Evolutionary conservation across 2,797 vertebrate genomes (phyloP).

Genomic region (Pyrrhura leucotis): DNA sequence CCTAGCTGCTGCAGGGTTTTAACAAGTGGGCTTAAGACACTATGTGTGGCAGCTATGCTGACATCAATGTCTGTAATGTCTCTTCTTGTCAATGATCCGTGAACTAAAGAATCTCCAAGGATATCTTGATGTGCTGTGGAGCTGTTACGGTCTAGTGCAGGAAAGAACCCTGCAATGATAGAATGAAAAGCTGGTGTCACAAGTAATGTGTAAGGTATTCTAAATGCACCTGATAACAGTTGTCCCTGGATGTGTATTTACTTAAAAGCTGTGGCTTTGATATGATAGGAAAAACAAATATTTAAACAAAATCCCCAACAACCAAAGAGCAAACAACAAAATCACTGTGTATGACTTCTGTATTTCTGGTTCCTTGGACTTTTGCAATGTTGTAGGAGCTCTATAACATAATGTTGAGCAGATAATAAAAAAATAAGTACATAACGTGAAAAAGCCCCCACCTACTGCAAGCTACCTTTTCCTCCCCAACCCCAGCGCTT

Average conservation of each 20-base stretch:
- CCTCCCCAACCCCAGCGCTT: neutral
- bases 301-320: neutral
- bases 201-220: neutral
- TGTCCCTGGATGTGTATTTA: neutral
- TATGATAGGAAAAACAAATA: neutral
- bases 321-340: neutral
- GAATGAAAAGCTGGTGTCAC: conserved; percentile 9
- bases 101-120: conserved; percentile 41
- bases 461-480: neutral
- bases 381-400: neutral
- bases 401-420: neutral
- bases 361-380: neutral
- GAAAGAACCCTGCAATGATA: neutral
- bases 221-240: neutral
- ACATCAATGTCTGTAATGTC: conserved; percentile 1
- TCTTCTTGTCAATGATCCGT: conserved; percentile 36
- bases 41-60: neutral
- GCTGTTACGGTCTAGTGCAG: conserved; percentile 2
- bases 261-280: neutral
- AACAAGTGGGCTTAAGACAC: conserved; percentile 35
- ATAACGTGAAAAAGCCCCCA: neutral
- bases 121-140: neutral
- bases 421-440: neutral
- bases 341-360: neutral
- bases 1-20: conserved; percentile 30